Evolutionary conservation across 2,797 vertebrate genomes (phyloP), one percentile per base, ranked within the genome.

Genomic region (Hozukius guyotensis): DNA sequence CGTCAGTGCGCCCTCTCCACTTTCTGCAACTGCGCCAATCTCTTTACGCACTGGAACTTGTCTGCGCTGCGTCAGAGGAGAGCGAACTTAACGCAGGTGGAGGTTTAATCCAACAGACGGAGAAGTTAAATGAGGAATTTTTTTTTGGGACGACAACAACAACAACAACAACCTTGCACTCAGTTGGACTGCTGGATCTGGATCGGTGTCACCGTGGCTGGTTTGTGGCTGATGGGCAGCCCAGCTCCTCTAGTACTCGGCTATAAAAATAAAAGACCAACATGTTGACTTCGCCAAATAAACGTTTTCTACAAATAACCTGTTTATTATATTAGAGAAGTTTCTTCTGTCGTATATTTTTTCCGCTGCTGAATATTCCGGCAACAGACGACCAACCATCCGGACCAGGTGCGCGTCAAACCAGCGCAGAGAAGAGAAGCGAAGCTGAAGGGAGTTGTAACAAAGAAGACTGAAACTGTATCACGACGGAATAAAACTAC

Each of bases 181-280:
- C 14, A 12, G 61, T 36, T 71, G 64, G 29, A 61, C 14, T 7
- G 1, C 13, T 66, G 67, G 66, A 65, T 76, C 67, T n/a, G 67
- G 77, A 87, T 76, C 24, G 42, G 81, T 74, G 81, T 71, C 65
- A 53, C 52, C 34, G 62, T 22, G 27, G 61, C 62, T 72, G 56
- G 8, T 80, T 77, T 64, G 76, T 62, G 80, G 57, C 67, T 55
- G 64, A 25, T 49, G 72, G 38, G 12, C 34, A 74, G 29, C 55
- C 4, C 72, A 13, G 27, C 42, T 71, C 53, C 42, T 56, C 6
- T 8, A 2, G 10, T 8, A 1, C 6, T 24, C 24, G 20, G 2
- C 62, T 62, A 5, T 57, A 36, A 12, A n/a, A 68, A 49, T 52
- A 29, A 42, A 11, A 24, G 20, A 66, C 24, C 52, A 65, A 13